Evolutionary conservation across 2,888 invertebrate species (phyloP), one percentile per base, ranked within the genome.

Genomic region (Euplexia lucipara): DNA sequence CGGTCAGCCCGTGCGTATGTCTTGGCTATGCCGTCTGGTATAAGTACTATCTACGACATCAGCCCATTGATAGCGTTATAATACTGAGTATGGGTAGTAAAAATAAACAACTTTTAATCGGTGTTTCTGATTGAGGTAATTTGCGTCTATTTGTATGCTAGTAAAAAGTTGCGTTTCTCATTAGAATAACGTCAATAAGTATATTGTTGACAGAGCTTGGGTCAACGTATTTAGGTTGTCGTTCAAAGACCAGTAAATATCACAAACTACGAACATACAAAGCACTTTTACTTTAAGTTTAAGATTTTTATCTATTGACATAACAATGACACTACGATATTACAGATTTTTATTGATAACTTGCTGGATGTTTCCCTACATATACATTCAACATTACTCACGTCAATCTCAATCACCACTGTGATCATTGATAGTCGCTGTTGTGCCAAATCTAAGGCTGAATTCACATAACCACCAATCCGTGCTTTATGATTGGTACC

Each of bases 41-140:
- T 82, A 79, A 85, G 79, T 82, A 82, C 75, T 84, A 85, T 84
- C 84, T 86, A 87, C 77, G 84, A 83, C 70, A 85, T 85, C 81
- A 86, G 88, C 88, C 90, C 87, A 88, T 54, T 76, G 91, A 91
- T 92, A 91, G 87, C 78, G 68, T 56, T 58, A 74, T 69, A 52
- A 9, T 41, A 16, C 16, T n/a, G 37, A 39, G 34, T 35, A 35
- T 51, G 22, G n/a, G n/a, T n/a, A 35, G 16, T 6, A 39, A 68
- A 75, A 68, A 52, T 48, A 69, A 69, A 54, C 37, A 34, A 42
- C 37, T 56, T 32, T 37, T 34, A 64, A 52, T 57, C n/a, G n/a
- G n/a, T 6, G 20, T 20, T 9, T 18, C 7, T 5, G 18, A 58
- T 53, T 51, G 47, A 67, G 42, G 48, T 53, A 32, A 53, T 45